A percentile compares a stretch with the other conserved stretches of the same genome.
These are phyloP conservation scores for Nomada ferruginata DNA, from an alignment of 2,888 invertebrate species.

Conservation along the genomic window DNA sequence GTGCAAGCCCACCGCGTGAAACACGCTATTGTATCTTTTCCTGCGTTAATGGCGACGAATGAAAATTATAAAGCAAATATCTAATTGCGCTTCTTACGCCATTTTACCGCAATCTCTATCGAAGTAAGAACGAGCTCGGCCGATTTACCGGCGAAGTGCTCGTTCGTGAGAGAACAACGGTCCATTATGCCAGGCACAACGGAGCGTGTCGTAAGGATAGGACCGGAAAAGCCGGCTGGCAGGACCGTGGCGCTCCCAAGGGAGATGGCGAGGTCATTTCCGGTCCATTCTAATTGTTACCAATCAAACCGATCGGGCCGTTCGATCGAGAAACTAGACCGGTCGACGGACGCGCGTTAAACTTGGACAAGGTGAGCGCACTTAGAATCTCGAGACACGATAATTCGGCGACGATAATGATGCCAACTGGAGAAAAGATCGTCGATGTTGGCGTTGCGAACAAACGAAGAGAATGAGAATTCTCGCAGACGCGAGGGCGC, in stretches of 20 bases:
- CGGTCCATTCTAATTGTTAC: slow-evolving; percentile 55
- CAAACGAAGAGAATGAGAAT: slow-evolving; percentile 16
- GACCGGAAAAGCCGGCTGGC: slow-evolving; percentile 45
- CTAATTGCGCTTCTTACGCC: not conserved
- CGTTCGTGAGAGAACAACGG: slow-evolving; percentile 54
- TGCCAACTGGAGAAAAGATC: slow-evolving; percentile 42
- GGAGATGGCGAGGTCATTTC: slow-evolving; percentile 23
- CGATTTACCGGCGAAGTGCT: slow-evolving; percentile 19
- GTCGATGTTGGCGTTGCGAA: not conserved
- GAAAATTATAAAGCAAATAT: not conserved
- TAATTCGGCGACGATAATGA: slow-evolving; percentile 63
- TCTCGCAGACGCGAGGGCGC: slow-evolving; percentile 25
- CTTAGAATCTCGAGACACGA: slow-evolving; percentile 58
- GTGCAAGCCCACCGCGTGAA: too few species aligned
- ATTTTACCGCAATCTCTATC: slow-evolving; percentile 1
- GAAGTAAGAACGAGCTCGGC: slow-evolving; percentile 1
- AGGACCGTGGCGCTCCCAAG: slow-evolving; percentile 4
- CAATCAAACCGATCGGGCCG: slow-evolving; percentile 49
- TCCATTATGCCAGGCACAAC: slow-evolving; percentile 56
- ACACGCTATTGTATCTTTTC: too few species aligned
- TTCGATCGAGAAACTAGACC: slow-evolving; percentile 14
- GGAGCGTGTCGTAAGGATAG: slow-evolving; percentile 48
- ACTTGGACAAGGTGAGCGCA: slow-evolving; percentile 55
- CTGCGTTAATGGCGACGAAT: not conserved
- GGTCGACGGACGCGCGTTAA: slow-evolving; percentile 45